Evolutionary conservation across 2,113 vertebrate species (phyloP).

Genomic region (Cariama cristata): DNA sequence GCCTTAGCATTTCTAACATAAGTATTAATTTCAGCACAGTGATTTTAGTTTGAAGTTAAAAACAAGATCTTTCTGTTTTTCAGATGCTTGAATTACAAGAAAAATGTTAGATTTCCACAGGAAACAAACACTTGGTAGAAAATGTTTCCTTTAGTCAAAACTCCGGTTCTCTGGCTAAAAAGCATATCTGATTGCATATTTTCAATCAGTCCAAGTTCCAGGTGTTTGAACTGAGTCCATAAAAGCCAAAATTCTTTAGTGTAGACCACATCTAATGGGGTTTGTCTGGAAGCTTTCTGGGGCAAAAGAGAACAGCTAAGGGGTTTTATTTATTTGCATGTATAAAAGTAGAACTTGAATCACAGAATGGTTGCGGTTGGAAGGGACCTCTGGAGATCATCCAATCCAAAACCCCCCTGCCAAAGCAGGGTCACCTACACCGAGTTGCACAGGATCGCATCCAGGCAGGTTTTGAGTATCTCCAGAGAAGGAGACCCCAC

Average conservation of each 20-base stretch:
- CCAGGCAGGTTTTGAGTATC: no score
- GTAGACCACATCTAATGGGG: neutral
- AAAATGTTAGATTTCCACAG: slow-evolving; percentile 41
- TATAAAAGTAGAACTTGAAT: neutral
- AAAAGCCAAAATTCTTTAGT: neutral
- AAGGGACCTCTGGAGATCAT: no score
- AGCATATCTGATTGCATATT: slow-evolving; percentile 35
- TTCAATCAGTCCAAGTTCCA: neutral
- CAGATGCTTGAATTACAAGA: neutral
- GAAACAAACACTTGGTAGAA: slow-evolving; percentile 59
- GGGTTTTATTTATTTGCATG: neutral
- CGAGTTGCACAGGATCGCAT: no score
- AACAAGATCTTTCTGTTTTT: neutral
- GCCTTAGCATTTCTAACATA: neutral
- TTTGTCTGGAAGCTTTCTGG: neutral
- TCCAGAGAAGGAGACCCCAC: no score
- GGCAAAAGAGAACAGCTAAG: neutral
- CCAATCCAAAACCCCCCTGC: no score
- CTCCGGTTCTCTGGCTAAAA: neutral
- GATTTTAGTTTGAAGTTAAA: neutral
- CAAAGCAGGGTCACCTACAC: no score
- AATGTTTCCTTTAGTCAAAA: slow-evolving; percentile 48
- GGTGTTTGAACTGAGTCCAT: slow-evolving; percentile 1
- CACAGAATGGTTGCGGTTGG: no score
- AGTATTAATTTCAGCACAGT: neutral